Percentiles rank a stretch among this genome's conserved stretches.
These are phyloP conservation scores for Hirundichthys speculiger DNA, from an alignment of 2,113 vertebrate species.

Conservation along the genomic window DNA sequence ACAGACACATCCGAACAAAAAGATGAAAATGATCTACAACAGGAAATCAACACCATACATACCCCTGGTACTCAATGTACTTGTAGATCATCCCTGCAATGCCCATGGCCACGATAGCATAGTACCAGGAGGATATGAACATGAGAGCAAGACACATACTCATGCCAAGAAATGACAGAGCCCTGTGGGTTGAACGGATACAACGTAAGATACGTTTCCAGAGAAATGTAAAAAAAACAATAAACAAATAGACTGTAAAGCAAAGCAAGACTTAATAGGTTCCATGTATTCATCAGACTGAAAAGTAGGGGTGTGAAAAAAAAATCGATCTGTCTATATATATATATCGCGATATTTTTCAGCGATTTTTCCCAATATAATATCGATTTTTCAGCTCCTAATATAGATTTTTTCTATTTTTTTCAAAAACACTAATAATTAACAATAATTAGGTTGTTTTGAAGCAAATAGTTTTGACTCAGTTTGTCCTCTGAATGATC, in stretches of 20 bases:
- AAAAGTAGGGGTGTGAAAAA: too few relatives aligned
- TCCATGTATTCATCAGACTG: neutral
- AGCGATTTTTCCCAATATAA: too few relatives aligned
- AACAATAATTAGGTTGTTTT: too few relatives aligned
- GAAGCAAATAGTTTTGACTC: too few relatives aligned
- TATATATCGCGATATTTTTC: too few relatives aligned
- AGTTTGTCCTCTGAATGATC: too few relatives aligned
- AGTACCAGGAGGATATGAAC: slow-evolving; percentile 99
- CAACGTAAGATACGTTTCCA: neutral
- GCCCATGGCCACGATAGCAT: slow-evolving; percentile 95
- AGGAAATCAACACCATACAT: slow-evolving; percentile 60
- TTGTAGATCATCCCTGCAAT: slow-evolving; percentile 99
- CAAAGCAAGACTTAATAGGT: neutral
- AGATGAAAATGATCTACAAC: neutral
- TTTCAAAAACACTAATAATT: too few relatives aligned
- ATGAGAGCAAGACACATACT: slow-evolving; percentile 96
- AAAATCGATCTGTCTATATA: too few relatives aligned
- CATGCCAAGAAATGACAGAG: slow-evolving; percentile 97
- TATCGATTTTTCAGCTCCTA: too few relatives aligned
- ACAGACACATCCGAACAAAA: neutral
- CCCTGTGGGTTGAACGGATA: slow-evolving; percentile 76
- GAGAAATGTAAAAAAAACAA: neutral
- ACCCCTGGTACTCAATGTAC: slow-evolving; percentile 99
- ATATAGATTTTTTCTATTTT: too few relatives aligned
- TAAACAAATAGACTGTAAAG: too few relatives aligned